Conservation (phyloP, 2,113 vertebrate genomes). For the Pardalotus punctatus region DNA sequence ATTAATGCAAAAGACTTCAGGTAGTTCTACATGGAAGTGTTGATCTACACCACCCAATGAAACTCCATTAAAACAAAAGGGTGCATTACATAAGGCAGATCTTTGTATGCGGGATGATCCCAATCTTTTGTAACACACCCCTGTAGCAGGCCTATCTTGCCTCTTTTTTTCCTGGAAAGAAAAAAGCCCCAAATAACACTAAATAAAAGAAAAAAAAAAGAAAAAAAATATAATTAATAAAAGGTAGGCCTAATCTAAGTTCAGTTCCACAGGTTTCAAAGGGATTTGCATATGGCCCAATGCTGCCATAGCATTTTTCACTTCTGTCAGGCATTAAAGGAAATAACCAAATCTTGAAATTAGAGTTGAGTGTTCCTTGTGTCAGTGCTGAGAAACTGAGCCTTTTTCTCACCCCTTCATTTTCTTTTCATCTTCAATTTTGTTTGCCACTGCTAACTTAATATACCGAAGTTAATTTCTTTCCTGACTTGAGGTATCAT, state of each 20-base stretch:
- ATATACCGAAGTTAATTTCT: constrained; percentile 60
- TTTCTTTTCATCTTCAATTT: constrained; percentile 63
- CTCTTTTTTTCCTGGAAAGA: not conserved
- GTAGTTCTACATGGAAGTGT: not conserved
- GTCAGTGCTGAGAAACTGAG: not conserved
- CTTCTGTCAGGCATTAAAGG: constrained; percentile 8
- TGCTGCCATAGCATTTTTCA: not conserved
- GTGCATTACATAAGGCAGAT: not conserved
- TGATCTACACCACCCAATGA: not conserved
- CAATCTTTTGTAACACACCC: rapidly evolving
- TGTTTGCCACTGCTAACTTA: constrained; percentile 54
- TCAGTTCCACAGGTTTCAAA: not conserved
- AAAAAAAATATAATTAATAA: too few relatives aligned
- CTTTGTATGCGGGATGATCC: not conserved
- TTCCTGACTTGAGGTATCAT: constrained; percentile 40
- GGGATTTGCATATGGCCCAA: not conserved
- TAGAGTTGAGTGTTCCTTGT: not conserved
- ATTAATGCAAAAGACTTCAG: not conserved
- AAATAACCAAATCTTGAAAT: constrained; percentile 35
- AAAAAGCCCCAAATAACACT: not conserved
- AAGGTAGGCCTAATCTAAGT: not conserved
- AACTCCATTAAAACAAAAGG: not conserved
- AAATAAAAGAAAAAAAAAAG: not conserved
- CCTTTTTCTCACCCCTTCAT: constrained; percentile 1
- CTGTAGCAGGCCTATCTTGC: not conserved